Evolutionary conservation across 2,888 invertebrate species (phyloP), one percentile per base, ranked within the genome.

Genomic region (Drosophila merina): DNA sequence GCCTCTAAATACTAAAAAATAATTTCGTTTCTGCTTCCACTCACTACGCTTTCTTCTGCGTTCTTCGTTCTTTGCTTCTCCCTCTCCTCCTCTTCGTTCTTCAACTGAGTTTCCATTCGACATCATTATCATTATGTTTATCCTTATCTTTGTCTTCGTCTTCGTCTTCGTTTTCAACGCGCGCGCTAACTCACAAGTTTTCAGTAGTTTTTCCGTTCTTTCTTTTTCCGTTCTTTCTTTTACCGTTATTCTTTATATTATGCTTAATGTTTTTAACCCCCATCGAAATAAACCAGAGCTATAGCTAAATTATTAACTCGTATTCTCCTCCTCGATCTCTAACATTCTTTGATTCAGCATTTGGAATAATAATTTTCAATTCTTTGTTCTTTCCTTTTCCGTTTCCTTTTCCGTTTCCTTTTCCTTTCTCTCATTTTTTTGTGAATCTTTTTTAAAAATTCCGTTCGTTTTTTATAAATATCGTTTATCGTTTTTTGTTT

Each of bases 1-100:
- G 90, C 90, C 90, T 90, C 90, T 90, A 90, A 90, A 89, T 90
- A 89, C 89, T 90, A 89, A 88, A 86, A 90, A 90, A 89, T 88
- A 88, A 84, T 84, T 84, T 84, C 71, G 72, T 73, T 77, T 69
- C 63, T 60, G 57, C 50, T 48, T 47, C 50, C 45, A 49, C 67
- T 68, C 49, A 38, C 48, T 28, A 31, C 28, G 6, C 49, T 33
- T 20, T 8, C 28, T n/a, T 28, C 8, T 48, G 20, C 20, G 10
- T 44, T 49, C 44, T 20, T 31, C 26, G 42, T 8, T 14, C 6
- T 3, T 20, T 12, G 7, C 47, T 30, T 20, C 20, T 10, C n/a
- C 14, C 14, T 49, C 20, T 20, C 49, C 4, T 10, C 9, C 14
- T 14, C 14, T 5, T 25, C 50, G n/a, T 50, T 30, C 55, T 20